Conservation (phyloP, 1,140 invertebrate species). For the Lordiphosa mommai region DNA sequence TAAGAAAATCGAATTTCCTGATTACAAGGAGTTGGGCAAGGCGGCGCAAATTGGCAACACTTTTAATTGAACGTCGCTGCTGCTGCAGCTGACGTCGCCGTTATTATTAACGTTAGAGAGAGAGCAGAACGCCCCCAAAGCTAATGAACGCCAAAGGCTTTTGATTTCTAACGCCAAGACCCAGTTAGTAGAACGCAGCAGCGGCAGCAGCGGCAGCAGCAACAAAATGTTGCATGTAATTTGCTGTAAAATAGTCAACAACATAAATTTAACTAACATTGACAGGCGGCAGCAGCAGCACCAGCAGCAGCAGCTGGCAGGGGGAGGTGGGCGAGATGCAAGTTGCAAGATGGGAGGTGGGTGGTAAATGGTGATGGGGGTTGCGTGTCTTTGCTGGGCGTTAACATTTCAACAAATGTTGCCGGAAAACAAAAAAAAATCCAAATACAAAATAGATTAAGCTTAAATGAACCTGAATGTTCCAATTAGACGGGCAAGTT, state of each 20-base stretch:
- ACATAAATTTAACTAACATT: conserved; percentile 56
- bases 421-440: too few relatives aligned
- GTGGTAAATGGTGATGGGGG: background rate
- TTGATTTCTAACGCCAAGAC: conserved; percentile 70
- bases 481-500: too few relatives aligned
- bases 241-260: conserved; percentile 73
- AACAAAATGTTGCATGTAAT: conserved; percentile 67
- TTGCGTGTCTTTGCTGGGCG: too few relatives aligned
- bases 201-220: background rate
- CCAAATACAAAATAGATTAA: too few relatives aligned
- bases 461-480: too few relatives aligned
- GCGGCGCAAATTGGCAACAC: conserved; percentile 74
- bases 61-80: conserved; percentile 71
- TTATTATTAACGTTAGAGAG: conserved; percentile 39
- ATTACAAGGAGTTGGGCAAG: conserved; percentile 51
- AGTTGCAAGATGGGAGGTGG: background rate
- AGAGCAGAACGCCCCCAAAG: conserved; percentile 70
- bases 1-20: conserved; percentile 79
- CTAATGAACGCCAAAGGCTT: conserved; percentile 78
- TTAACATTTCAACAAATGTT: too few relatives aligned
- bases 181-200: conserved; percentile 34
- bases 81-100: conserved; percentile 11
- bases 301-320: background rate
- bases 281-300: background rate
- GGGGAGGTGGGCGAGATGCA: background rate